These are phyloP conservation scores for Stenchaetothrips biformis DNA, from an alignment of 2,888 invertebrate species.

Conservation along the genomic window DNA sequence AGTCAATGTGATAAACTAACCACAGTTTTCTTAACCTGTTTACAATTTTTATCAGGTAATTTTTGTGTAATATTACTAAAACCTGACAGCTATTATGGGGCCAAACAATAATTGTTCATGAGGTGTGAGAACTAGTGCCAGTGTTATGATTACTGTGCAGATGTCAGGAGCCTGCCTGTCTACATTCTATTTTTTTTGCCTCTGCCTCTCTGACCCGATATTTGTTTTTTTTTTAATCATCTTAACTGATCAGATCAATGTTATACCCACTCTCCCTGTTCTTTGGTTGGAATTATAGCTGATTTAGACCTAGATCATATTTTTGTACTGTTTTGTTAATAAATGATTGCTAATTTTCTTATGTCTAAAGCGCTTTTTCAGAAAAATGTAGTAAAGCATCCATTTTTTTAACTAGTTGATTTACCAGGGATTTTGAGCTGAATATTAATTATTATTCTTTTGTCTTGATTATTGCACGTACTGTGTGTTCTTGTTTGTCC, in stretches of 20 bases:
- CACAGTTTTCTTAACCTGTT: too few species aligned
- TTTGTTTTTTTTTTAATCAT: too few species aligned
- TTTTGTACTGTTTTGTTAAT: not conserved
- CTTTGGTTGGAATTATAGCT: not conserved
- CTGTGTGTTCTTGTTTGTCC: too few species aligned
- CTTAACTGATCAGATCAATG: too few species aligned
- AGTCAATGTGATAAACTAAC: not conserved
- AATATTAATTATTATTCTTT: not conserved
- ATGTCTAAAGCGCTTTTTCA: not conserved
- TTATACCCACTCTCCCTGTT: not conserved
- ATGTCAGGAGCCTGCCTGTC: too few species aligned
- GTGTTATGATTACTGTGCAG: too few species aligned
- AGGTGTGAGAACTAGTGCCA: too few species aligned
- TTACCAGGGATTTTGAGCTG: not conserved
- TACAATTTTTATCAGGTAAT: not conserved
- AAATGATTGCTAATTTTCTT: not conserved
- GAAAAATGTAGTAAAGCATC: too few species aligned
- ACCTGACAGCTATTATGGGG: too few species aligned
- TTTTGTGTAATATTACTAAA: not conserved
- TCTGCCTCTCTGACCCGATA: too few species aligned
- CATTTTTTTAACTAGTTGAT: not conserved
- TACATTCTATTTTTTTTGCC: too few species aligned
- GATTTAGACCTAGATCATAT: not conserved
- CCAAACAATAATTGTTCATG: too few species aligned
- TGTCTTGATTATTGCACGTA: not conserved